Conservation (phyloP, 2,888 invertebrate genomes). For the Polymixis flavicincta region DNA sequence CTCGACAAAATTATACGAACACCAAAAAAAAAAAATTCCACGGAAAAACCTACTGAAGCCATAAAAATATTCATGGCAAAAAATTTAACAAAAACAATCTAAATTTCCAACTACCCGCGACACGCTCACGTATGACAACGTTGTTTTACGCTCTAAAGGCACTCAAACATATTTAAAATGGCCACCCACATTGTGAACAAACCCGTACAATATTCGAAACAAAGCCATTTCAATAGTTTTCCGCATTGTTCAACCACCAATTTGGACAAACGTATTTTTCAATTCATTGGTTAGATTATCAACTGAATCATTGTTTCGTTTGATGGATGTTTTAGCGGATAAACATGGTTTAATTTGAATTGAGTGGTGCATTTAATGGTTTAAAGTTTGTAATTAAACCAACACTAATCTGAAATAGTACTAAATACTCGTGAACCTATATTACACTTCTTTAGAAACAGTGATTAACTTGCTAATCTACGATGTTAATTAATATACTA, state of each 20-base stretch:
- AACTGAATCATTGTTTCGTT: constrained; percentile 29
- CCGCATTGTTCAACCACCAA: constrained; percentile 14
- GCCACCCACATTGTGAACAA: constrained; percentile 32
- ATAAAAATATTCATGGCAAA: constrained; percentile 44
- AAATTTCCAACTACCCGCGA: constrained; percentile 29
- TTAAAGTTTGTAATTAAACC: not conserved
- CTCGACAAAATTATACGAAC: not conserved
- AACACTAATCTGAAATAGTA: too few species aligned
- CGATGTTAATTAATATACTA: too few species aligned
- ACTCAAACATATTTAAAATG: constrained; percentile 63
- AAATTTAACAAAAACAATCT: constrained; percentile 26
- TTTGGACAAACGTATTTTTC: constrained; percentile 46
- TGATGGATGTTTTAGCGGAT: constrained; percentile 31
- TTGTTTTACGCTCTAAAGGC: constrained; percentile 57
- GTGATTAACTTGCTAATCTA: too few species aligned
- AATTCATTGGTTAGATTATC: constrained; percentile 52
- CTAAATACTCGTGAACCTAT: too few species aligned
- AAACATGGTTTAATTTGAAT: constrained; percentile 4
- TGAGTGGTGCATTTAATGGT: not conserved
- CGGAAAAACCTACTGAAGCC: constrained; percentile 9
- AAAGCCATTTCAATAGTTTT: constrained; percentile 41
- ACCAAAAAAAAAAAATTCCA: constrained; percentile 14
- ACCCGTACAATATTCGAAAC: constrained; percentile 50
- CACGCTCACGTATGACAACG: constrained; percentile 38
- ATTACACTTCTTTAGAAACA: too few species aligned